These are phyloP conservation scores for Calephelis perditalis DNA, from an alignment of 2,888 invertebrate species.

Conservation along the genomic window DNA sequence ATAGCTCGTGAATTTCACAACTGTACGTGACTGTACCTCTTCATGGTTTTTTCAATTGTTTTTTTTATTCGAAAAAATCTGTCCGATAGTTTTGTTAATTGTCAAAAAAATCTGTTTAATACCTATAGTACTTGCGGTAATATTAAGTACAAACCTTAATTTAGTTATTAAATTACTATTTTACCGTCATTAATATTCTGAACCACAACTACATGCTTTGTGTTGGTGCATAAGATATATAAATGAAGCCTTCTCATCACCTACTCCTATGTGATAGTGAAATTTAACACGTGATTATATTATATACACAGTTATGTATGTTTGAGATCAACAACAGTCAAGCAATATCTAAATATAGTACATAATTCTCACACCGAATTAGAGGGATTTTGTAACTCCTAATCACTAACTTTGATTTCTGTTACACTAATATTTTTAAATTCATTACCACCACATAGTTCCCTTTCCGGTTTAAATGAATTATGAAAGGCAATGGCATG, in stretches of 20 bases:
- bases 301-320: conserved; percentile 70
- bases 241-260: conserved; percentile 59
- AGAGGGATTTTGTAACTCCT: conserved; percentile 25
- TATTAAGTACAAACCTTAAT: conserved; percentile 26
- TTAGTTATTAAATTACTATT: conserved; percentile 40
- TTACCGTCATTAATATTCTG: conserved; percentile 49
- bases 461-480: neutral
- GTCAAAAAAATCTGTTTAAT: neutral
- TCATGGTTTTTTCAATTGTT: neutral
- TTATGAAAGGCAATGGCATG: neutral
- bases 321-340: conserved; percentile 75
- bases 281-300: conserved; percentile 75
- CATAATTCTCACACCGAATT: conserved; percentile 30
- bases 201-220: conserved; percentile 67
- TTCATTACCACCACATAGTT: neutral
- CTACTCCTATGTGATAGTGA: conserved; percentile 62
- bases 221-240: conserved; percentile 71
- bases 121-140: conserved; percentile 2
- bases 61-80: too few relatives aligned
- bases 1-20: conserved; percentile 3
- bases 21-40: neutral
- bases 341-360: conserved; percentile 53
- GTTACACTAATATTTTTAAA: neutral
- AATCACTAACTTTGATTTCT: conserved; percentile 26
- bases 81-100: neutral